Base-by-base conservation (phyloP, 2,113 vertebrate genomes). In the Tragulus kanchil region DNA sequence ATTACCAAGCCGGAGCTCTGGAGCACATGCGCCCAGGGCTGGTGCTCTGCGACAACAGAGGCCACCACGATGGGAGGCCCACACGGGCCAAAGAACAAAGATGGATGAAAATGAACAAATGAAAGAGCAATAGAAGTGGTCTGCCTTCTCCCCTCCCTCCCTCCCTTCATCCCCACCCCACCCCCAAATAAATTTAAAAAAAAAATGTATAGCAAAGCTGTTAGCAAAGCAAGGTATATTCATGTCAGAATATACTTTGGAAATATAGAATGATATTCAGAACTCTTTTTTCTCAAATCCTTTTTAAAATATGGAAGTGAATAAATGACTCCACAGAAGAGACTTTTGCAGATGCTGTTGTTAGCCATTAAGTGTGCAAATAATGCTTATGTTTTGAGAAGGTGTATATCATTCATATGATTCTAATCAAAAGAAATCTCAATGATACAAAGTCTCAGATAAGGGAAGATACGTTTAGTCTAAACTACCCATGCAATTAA, bases 401-500 rank as follows among this genome's bases (percentile, higher is more conserved):
- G 7, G 2, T 75, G 17, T 15, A 3, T 56, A 73, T 62, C 19
- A 65, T 28, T 83, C 26, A 45, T 16, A 36, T 36, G 6, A 67
- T 59, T 73, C 11, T 7, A 85, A 52, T 85, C 14, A 94, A 90
- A 90, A 90, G 67, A 56, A 52, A 75, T 64, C 21, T 62, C 45
- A 69, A 12, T 84, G 16, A 62, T 25, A 16, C 26, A 15, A 85
- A 87, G 11, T 48, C 36, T 93, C 15, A 61, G 48, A 25, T 85
- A 42, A 90, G n/a, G 15, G 2, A 62, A 85, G 9, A 19, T 85
- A 64, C 59, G 81, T 96, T 82, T 26, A 52, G 42, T 82, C 13
- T 93, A 69, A 78, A 89, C 89, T 91, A 89, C 78, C 19, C 69
- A 9, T 61, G 52, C 45, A 89, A 84, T 93, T 85, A 45, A 14